phyloP scores from a whole-genome alignment of 2,888 invertebrate genomes.

The Pantelozetes paolii region DNA sequence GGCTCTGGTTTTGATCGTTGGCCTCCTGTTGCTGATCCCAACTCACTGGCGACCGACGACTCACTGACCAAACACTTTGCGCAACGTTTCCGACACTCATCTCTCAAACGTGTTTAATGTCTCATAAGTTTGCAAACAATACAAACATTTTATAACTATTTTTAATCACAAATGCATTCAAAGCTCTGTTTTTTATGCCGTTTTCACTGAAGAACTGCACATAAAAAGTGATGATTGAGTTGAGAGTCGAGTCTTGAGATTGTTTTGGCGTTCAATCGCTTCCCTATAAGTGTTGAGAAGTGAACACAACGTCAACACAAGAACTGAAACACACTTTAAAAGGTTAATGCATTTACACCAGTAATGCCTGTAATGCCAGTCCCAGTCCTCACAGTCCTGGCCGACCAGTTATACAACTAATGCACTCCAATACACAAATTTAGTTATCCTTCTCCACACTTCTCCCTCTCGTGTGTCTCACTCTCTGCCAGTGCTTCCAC shows the following conservation, averaged over 20 bases:
- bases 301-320: constrained; percentile 9
- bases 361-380: background rate
- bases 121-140: constrained; percentile 29
- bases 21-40: constrained; percentile 7
- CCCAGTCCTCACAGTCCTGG: background rate
- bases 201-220: background rate
- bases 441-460: constrained; percentile 25
- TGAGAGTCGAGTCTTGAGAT: background rate
- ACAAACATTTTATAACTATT: background rate
- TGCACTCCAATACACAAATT: constrained; percentile 20
- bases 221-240: background rate
- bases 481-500: background rate
- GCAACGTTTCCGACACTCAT: constrained; percentile 31
- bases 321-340: background rate
- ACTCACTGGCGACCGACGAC: constrained; percentile 4
- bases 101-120: background rate
- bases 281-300: constrained; percentile 10
- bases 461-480: background rate
- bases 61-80: constrained; percentile 28
- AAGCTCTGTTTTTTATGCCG: background rate
- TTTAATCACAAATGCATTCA: too few species aligned
- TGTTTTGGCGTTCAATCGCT: constrained; percentile 15
- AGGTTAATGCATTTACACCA: constrained; percentile 25
- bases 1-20: constrained; percentile 3
- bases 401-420: constrained; percentile 27